Evolutionary conservation across 2,113 vertebrate genomes (phyloP), one percentile per base, ranked within the genome.

Genomic region (Labeo catla): DNA sequence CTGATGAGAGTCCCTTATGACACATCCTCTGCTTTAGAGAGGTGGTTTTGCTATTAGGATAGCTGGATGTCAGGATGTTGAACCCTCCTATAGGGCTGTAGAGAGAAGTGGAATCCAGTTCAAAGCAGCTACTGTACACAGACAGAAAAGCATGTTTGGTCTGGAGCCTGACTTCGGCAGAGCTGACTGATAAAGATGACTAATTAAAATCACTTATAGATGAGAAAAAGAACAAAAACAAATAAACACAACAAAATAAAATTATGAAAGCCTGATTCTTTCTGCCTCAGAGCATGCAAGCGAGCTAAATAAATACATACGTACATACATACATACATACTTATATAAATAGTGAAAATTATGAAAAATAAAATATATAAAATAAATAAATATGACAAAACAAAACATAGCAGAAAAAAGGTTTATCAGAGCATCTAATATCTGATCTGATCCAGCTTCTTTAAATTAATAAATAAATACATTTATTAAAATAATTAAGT

Each of bases 21-120:
- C 47, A 79, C 54, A 59, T n/a, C 73, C 45, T 61, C 52, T 39
- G 54, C 52, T 61, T 43, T 43, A 61, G 36, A 43, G 54, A 36
- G 39, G 54, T 80, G 76, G 36, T 78, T 78, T 78, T 54, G n/a
- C 79, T 65, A 65, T 81, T 81, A 81, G 39, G 59, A 80, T 15
- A 77, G 23, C 74, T 52, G 34, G 59, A 9, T 79, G 54, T 79
- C 77, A 43, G 34, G 34, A 47, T 28, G 39, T 45, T 13, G 39
- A 47, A 49, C 79, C 28, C n/a, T 81, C 79, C 43, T 9, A 28
- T 10, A 23, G 39, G 59, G 12, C 11, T 81, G 39, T 61, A 39
- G 57, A 63, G 39, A 28, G 36, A 43, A 80, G 21, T 23, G 21
- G 11, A 81, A 76, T 76, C 21, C 13, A 34, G 34, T 47, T 81